Conservation (phyloP, 2,888 invertebrate genomes). For the Chrysodeixis includens region DNA sequence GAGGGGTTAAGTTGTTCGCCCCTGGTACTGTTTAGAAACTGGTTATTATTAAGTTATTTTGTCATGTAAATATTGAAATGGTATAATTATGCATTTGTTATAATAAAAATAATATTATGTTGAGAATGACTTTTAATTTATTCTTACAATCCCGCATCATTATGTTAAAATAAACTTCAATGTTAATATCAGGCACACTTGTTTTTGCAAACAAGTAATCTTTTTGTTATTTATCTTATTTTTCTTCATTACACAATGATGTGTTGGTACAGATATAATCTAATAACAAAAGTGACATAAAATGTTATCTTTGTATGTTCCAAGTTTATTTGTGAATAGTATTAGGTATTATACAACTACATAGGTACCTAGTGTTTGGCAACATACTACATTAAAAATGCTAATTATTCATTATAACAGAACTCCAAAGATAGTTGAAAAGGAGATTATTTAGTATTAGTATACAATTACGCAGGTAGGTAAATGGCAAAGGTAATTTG, state of each 20-base stretch:
- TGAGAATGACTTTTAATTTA: no score
- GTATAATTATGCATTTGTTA: not conserved
- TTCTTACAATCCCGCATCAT: no score
- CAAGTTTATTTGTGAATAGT: not conserved
- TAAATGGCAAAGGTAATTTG: no score
- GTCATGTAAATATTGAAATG: not conserved
- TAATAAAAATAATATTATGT: not conserved
- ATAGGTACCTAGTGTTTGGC: not conserved
- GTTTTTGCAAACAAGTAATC: not conserved
- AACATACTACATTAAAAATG: not conserved
- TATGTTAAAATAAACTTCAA: no score
- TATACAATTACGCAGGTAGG: no score
- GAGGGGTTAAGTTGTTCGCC: conserved; percentile 92
- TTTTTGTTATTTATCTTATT: not conserved
- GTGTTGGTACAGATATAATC: not conserved
- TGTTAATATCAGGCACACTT: no score
- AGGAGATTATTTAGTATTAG: no score
- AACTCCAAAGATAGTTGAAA: no score
- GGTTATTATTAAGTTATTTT: not conserved
- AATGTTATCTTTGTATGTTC: not conserved
- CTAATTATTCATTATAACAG: not conserved
- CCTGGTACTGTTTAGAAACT: conserved; percentile 88
- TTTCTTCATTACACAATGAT: not conserved
- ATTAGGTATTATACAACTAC: not conserved
- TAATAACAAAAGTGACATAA: not conserved